A percentile compares a stretch with the other conserved stretches of the same genome.
Conservation (phyloP, 2,113 vertebrate species). For the Cnemophilus loriae region DNA sequence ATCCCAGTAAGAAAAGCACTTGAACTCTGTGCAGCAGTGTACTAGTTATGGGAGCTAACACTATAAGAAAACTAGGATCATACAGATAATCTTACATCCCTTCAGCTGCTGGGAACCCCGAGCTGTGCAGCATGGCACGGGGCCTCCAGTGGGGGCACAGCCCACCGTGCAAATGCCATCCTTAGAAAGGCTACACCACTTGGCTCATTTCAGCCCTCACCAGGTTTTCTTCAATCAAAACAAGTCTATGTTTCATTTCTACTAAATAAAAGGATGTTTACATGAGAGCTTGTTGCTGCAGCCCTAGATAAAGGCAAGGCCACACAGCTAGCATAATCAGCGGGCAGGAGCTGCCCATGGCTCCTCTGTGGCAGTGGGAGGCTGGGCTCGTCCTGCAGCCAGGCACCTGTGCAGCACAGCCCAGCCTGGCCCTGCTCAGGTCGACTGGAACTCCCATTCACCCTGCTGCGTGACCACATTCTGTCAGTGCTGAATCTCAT, state of each 20-base stretch:
- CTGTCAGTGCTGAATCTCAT: not conserved
- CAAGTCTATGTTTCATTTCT: not conserved
- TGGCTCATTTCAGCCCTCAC: not conserved
- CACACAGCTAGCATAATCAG: accelerated
- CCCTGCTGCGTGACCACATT: not conserved
- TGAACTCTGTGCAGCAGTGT: not conserved
- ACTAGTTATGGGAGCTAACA: not conserved
- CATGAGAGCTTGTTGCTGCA: not conserved
- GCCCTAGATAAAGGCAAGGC: not conserved
- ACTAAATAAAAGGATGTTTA: not conserved
- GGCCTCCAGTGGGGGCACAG: not conserved
- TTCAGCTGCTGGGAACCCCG: not conserved
- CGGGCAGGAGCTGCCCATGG: not conserved
- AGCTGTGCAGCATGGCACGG: accelerated
- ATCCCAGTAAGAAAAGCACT: not conserved
- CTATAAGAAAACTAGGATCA: not conserved
- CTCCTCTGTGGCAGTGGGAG: not conserved
- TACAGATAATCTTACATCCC: not conserved
- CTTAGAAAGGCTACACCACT: not conserved
- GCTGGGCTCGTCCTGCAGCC: not conserved
- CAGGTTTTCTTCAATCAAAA: not conserved
- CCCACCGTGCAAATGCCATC: accelerated
- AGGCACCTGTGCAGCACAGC: not conserved
- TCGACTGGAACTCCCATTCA: not conserved
- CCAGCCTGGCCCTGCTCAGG: not conserved